These are phyloP conservation scores for Brachionus plicatilis DNA, from an alignment of 1,140 invertebrate species.

Conservation along the genomic window DNA sequence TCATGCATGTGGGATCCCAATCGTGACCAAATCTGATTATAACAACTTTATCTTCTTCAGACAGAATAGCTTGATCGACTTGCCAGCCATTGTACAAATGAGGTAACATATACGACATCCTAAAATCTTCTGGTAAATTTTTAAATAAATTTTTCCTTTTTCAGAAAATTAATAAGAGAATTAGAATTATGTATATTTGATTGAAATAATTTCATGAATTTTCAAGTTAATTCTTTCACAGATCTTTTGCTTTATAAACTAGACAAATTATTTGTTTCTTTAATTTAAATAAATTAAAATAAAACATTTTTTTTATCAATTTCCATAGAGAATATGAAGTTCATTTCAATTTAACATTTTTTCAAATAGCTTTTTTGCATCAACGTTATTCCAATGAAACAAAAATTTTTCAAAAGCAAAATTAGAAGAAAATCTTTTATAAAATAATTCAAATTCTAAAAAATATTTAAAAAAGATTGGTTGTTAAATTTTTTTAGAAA, in stretches of 20 bases:
- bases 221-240: not conserved
- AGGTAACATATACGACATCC: slow-evolving; percentile 96
- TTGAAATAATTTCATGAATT: not conserved
- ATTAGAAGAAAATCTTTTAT: not conserved
- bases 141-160: not conserved
- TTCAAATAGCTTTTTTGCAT: no score
- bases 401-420: not conserved
- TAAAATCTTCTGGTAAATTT: not conserved
- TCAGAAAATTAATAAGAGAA: not conserved
- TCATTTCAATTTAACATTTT: no score
- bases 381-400: no score
- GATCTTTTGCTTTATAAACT: not conserved
- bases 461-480: no score
- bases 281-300: not conserved
- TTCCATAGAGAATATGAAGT: not conserved
- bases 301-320: not conserved
- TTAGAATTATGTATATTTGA: no score
- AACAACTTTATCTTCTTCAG: slow-evolving; percentile 93
- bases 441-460: no score
- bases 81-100: slow-evolving; percentile 99
- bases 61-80: slow-evolving; percentile 95
- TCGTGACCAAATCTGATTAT: slow-evolving; percentile 97
- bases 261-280: not conserved
- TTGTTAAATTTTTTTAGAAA: no score
- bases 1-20: slow-evolving; percentile 99